phyloP scores from a whole-genome alignment of 2,888 invertebrate genomes.

The Troides helena region DNA sequence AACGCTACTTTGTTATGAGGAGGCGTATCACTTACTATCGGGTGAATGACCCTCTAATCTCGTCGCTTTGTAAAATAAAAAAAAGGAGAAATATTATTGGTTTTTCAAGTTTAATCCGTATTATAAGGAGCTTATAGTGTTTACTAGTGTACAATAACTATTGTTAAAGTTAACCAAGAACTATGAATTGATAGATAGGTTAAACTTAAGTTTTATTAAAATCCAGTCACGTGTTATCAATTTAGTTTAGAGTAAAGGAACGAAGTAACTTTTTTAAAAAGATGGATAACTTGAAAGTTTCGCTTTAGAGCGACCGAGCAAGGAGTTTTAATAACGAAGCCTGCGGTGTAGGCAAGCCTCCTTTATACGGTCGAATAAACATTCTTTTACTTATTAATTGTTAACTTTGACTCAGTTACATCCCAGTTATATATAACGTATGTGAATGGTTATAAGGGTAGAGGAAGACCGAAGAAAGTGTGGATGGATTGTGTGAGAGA shows the following conservation, averaged over 20 bases:
- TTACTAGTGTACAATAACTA: too few relatives aligned
- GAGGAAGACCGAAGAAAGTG: too few relatives aligned
- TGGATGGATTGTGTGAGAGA: too few relatives aligned
- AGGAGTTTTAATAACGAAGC: constrained; percentile 5
- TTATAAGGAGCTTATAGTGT: too few relatives aligned
- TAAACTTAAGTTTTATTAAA: neutral
- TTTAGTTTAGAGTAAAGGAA: neutral
- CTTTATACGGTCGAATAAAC: constrained; percentile 3
- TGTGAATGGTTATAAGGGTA: too few relatives aligned
- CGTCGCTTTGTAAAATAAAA: too few relatives aligned
- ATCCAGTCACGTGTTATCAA: constrained; percentile 6
- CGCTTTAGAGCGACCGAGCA: neutral
- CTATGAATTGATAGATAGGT: neutral
- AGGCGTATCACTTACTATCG: too few relatives aligned
- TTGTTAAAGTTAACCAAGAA: neutral
- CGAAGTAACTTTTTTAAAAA: constrained; percentile 2
- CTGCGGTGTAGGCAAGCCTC: neutral
- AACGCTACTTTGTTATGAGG: too few relatives aligned
- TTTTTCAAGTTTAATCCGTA: too few relatives aligned
- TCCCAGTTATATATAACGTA: too few relatives aligned
- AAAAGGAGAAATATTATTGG: too few relatives aligned
- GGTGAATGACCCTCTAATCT: too few relatives aligned
- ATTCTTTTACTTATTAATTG: neutral
- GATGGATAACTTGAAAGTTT: constrained; percentile 2
- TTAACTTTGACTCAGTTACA: neutral